Evolutionary conservation across 2,797 vertebrate genomes (phyloP), one percentile per base, ranked within the genome.

Genomic region (Nyctibius grandis): DNA sequence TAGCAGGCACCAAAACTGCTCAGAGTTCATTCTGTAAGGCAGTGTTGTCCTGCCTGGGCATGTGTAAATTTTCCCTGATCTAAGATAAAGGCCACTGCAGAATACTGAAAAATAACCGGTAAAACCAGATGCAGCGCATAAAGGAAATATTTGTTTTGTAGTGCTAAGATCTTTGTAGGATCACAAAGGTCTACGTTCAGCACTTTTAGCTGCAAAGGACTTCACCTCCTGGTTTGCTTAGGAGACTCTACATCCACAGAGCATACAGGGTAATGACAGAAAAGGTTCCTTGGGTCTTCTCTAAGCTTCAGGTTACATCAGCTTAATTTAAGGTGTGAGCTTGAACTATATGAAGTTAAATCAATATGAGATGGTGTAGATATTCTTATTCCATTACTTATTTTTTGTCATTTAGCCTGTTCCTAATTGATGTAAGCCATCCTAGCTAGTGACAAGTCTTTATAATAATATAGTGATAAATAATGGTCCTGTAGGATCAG

Each of bases 1-100:
- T 25, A 48, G 23, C 14, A 23, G 48, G 48, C 22, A 48, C 48
- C 23, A 25, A 25, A 48, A 26, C 48, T 48, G 40, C 40, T 86
- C 25, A 31, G 21, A 54, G 50, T 44, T 60, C 3, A 1, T 50
- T 69, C 38, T 54, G 2, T 16, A 76, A 74, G 21, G 48, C 11
- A 28, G 9, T 4, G 10, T 1, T 95, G 34, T 75, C 15, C n/a
- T 69, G 25, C 13, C 44, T 56, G 45, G 23, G 12, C 23, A 91
- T 0, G 0, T 23, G 13, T 47, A 64, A 68, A 74, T 19, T 63
- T 51, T 5, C n/a, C 28, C 20, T 53, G 36, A 81, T 28, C n/a
- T 45, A 64, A 68, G 22, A 28, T 51, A 51, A 93, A 92, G 44
- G 10, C 29, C 45, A 31, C 29, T 53, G 42, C 22, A 91, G 44